Evolutionary conservation across 2,113 vertebrate genomes (phyloP).

Genomic region (Pycnonotus jocosus): DNA sequence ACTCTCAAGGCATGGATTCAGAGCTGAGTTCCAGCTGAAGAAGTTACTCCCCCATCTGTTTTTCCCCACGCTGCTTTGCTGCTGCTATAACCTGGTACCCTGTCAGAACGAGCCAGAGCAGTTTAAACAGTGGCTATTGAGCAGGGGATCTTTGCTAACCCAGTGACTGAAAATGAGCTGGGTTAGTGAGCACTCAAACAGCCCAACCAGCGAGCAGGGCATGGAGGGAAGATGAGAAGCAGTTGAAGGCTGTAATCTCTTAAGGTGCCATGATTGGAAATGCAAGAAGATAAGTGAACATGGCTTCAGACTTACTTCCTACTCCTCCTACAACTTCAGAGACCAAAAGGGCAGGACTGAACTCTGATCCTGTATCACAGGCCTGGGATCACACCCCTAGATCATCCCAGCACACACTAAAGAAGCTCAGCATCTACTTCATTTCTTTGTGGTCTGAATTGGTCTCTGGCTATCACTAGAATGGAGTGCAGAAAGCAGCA

Average conservation of each 20-base stretch:
- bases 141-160: background rate
- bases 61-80: background rate
- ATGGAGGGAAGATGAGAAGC: background rate
- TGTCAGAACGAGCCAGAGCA: background rate
- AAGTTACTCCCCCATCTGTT: slow-evolving; percentile 18
- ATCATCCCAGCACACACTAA: background rate
- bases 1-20: background rate
- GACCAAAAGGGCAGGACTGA: background rate
- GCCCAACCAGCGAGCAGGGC: background rate
- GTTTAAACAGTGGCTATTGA: background rate
- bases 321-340: background rate
- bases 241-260: background rate
- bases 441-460: background rate
- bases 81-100: background rate
- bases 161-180: background rate
- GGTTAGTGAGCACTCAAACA: background rate
- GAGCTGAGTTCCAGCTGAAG: background rate
- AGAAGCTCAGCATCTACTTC: background rate
- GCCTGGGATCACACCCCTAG: background rate
- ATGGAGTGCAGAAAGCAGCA: background rate
- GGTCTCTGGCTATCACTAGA: background rate
- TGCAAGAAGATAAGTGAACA: background rate
- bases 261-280: background rate
- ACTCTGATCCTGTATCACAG: background rate
- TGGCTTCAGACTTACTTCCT: background rate